Conservation (phyloP, 2,888 invertebrate species). For the Amiota mariae region DNA sequence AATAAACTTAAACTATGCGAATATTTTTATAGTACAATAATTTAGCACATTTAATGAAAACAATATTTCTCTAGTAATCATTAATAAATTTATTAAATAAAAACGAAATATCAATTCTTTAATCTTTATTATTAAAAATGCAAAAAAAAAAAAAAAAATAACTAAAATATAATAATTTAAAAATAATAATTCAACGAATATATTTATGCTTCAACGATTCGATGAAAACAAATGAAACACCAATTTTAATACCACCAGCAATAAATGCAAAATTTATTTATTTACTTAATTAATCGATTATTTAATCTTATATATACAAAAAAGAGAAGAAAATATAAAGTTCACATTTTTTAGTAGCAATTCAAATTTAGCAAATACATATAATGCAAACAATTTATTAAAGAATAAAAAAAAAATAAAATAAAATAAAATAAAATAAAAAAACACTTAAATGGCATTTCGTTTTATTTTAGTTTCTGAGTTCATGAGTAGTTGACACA, state of each 20-base stretch:
- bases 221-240: constrained; percentile 10
- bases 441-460: not conserved
- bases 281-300: constrained; percentile 13
- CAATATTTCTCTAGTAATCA: too few relatives aligned
- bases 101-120: not conserved
- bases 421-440: not conserved
- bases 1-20: too few relatives aligned
- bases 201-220: too few relatives aligned
- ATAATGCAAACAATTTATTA: constrained; percentile 16
- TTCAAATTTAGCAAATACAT: constrained; percentile 24
- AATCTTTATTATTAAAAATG: not conserved
- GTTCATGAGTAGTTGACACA: too few relatives aligned
- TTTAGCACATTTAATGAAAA: too few relatives aligned
- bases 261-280: constrained; percentile 5
- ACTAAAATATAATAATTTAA: constrained; percentile 4
- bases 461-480: not conserved
- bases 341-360: constrained; percentile 24
- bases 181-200: constrained; percentile 3
- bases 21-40: too few relatives aligned
- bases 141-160: not conserved
- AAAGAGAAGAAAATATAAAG: not conserved
- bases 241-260: constrained; percentile 25
- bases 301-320: constrained; percentile 2
- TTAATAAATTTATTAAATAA: not conserved
- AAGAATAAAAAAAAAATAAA: not conserved